Evolutionary conservation across 2,888 invertebrate species (phyloP), one percentile per base, ranked within the genome.

Genomic region (Geophilus truncorum): DNA sequence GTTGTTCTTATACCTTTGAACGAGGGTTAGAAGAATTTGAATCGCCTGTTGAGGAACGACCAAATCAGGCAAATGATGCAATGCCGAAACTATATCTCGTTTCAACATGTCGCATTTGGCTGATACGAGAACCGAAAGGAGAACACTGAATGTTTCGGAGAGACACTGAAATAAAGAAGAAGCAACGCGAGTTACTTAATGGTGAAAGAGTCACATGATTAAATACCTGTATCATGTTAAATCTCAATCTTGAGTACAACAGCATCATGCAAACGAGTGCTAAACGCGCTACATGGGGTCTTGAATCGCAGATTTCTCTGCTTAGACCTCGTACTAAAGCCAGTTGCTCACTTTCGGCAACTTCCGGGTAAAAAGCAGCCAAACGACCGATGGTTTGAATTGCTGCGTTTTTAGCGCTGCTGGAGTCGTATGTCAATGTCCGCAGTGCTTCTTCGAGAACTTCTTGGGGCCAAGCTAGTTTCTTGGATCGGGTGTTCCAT

Each of bases 331-430:
- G n/a, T 1, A 36, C 78, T 10, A 78, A 18, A n/a, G 36, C 36
- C 34, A 78, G 40, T 34, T 78, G 78, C 36, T 78, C 36, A 7
- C 32, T 34, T 78, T 78, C 78, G 23, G 78, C 78, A 23, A 78
- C 36, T 36, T 78, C 78, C 18, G 78, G 78, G 36, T 78, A 78
- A 78, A 78, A 78, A 23, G 36, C 78, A 9, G 78, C 78, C n/a
- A 78, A 40, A 15, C 78, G 34, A 23, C 78, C 32, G 36, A 78
- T 78, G 1, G 36, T 78, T 78, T 78, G 78, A 15, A 78, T 78
- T 1, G 40, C 34, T 36, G 78, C 36, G 36, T 21, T 78, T 78
- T 78, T 78, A 0, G 30, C 34, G 1, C 18, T 9, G 12, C 78
- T 78, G 78, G 76, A 7, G n/a, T 76, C n/a, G 18, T 76, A 1